Conservation (phyloP, 2,888 invertebrate genomes). For the Agrochola circellaris region DNA sequence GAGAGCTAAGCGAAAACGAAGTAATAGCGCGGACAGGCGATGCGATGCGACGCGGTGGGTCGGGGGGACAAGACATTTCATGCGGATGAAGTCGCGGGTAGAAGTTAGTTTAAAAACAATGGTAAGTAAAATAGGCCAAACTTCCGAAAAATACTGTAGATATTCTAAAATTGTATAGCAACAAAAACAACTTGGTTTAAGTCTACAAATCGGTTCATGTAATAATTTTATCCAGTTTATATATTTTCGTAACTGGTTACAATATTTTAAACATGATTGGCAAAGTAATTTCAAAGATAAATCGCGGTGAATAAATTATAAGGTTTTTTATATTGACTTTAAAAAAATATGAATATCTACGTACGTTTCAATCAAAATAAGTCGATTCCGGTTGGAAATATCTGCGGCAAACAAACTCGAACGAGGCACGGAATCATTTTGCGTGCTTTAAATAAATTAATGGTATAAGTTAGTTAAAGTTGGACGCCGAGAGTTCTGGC, state of each 20-base stretch:
- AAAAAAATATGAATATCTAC: constrained; percentile 28
- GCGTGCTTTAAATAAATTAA: constrained; percentile 74
- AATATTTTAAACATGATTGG: constrained; percentile 34
- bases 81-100: no score
- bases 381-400: constrained; percentile 63
- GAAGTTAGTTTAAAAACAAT: neutral
- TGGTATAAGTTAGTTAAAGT: constrained; percentile 74
- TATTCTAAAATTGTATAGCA: neutral
- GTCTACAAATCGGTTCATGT: neutral
- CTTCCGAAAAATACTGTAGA: neutral
- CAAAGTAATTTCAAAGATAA: constrained; percentile 33
- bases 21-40: no score
- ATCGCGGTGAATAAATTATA: constrained; percentile 36
- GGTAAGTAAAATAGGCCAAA: neutral
- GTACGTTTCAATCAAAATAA: constrained; percentile 51
- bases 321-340: constrained; percentile 25
- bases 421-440: constrained; percentile 73
- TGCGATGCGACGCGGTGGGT: no score
- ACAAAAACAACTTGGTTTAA: neutral
- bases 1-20: no score
- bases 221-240: constrained; percentile 14
- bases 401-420: constrained; percentile 71
- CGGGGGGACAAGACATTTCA: no score
- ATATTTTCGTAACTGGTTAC: neutral
- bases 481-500: constrained; percentile 64